phyloP scores from a whole-genome alignment of 2,113 vertebrate genomes.

The Cyprinus carpio region DNA sequence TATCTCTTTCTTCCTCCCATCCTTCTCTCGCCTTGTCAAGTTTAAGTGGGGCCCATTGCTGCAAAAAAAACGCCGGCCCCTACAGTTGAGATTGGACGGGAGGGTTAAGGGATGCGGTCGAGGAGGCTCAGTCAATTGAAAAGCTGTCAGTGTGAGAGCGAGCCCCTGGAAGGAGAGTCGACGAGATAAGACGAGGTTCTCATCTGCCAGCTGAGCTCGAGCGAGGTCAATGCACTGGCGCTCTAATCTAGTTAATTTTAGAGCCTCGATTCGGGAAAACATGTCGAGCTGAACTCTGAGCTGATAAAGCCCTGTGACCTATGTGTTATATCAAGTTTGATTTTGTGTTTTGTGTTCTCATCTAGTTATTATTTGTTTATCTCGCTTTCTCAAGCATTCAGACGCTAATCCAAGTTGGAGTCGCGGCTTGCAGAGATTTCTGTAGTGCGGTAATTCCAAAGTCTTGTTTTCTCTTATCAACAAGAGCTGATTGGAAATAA shows the following conservation, averaged over 20 bases:
- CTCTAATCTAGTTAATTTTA: conserved; percentile 64
- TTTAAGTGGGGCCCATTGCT: conserved; percentile 48
- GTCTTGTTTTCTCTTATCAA: conserved; percentile 35
- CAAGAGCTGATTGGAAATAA: conserved; percentile 25
- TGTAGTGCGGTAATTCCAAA: background rate
- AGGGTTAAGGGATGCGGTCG: conserved; percentile 39
- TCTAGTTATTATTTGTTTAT: conserved; percentile 55
- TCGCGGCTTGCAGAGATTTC: background rate
- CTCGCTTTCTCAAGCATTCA: conserved; percentile 55
- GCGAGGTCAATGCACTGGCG: conserved; percentile 37
- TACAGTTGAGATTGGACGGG: conserved; percentile 51
- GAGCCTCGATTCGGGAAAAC: conserved; percentile 61
- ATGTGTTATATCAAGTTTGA: conserved; percentile 31
- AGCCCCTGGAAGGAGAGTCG: conserved; percentile 68
- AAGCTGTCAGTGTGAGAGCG: conserved; percentile 70
- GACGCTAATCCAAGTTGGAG: conserved; percentile 1
- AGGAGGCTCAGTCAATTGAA: conserved; percentile 71
- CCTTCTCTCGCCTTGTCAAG: conserved; percentile 43
- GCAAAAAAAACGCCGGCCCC: background rate
- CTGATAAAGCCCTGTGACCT: conserved; percentile 59
- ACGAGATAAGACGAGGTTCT: conserved; percentile 68
- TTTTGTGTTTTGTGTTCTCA: conserved; percentile 54
- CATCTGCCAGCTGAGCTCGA: conserved; percentile 52
- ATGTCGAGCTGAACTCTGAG: conserved; percentile 57
- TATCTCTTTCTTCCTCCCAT: conserved; percentile 20